These are phyloP conservation scores for Entelurus aequoreus DNA, from an alignment of 2,113 vertebrate genomes.

Conservation along the genomic window DNA sequence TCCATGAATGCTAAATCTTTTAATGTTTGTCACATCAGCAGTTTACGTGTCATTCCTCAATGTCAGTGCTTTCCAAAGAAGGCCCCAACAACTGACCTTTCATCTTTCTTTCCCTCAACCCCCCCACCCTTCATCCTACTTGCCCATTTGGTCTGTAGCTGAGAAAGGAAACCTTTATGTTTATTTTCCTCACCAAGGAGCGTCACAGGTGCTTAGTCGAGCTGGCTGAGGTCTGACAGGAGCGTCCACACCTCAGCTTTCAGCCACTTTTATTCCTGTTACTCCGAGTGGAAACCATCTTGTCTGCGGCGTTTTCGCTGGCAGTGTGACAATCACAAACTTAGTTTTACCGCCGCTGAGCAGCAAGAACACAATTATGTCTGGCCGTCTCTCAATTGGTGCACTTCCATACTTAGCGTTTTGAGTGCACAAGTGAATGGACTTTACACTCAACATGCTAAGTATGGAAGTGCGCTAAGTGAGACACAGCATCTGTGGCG, in stretches of 20 bases:
- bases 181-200: too few species aligned
- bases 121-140: not conserved
- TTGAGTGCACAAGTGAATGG: too few species aligned
- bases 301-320: conserved; percentile 1
- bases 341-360: not conserved
- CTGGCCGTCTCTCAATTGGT: not conserved
- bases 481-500: too few species aligned
- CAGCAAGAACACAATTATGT: not conserved
- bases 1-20: conserved; percentile 17
- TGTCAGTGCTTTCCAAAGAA: conserved; percentile 5
- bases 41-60: conserved; percentile 12
- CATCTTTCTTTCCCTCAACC: not conserved
- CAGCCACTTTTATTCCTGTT: conserved; percentile 2
- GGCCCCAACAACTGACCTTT: conserved; percentile 8
- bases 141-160: not conserved
- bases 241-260: not conserved
- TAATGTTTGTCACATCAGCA: conserved; percentile 15
- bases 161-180: not conserved
- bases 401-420: too few species aligned
- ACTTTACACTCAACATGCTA: too few species aligned
- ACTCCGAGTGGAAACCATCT: not conserved
- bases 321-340: conserved; percentile 43
- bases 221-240: not conserved
- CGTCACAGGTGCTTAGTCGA: too few species aligned
- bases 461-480: too few species aligned